Base-by-base conservation (phyloP, 2,113 vertebrate genomes). In the Podarcis cretensis region DNA sequence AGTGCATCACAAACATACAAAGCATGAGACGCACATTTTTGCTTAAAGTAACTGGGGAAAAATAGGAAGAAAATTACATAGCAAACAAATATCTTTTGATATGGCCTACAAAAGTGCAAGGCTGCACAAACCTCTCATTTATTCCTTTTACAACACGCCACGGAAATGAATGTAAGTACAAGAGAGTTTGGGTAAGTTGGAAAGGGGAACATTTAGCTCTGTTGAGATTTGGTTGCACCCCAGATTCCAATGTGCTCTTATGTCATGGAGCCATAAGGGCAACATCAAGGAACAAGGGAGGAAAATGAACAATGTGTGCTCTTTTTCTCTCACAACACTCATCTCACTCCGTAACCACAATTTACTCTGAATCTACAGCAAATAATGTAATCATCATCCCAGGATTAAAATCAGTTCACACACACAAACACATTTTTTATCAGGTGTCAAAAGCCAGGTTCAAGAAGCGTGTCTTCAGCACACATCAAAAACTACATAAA, bases 251-350 rank as follows among this genome's bases (percentile, higher is more conserved):
- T 25, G 3, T 21, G 7, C 0, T 76, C 90, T 79, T 85, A 90
- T 81, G 81, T 40, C 89, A 86, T 89, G 85, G 87, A 93, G 84
- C 90, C 92, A 90, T 88, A 92, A 91, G 91, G 10, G 9, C 48
- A 71, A 87, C 91, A 87, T 54, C 71, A 91, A 82, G 71, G 91
- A 92, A 80, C 91, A 94, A 92, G 87, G 86, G 92, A 90, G 94
- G 90, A 91, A 92, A 93, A 74, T 10, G 77, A 93, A 95, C 75
- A 83, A 94, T 75, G 92, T 16, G 87, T 77, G 25, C 18, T 83
- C n/a, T 0, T 82, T 85, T 75, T 81, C 71, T 82, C 75, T 27
- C 12, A 8, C 74, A 30, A 8, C 75, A 85, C 57, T 85, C 59
- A n/a, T 75, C 88, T 93, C 48, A 86, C 77, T 73, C 12, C 69